Base-by-base conservation (phyloP, 1,140 invertebrate species). In the Caligus rogercresseyi region DNA sequence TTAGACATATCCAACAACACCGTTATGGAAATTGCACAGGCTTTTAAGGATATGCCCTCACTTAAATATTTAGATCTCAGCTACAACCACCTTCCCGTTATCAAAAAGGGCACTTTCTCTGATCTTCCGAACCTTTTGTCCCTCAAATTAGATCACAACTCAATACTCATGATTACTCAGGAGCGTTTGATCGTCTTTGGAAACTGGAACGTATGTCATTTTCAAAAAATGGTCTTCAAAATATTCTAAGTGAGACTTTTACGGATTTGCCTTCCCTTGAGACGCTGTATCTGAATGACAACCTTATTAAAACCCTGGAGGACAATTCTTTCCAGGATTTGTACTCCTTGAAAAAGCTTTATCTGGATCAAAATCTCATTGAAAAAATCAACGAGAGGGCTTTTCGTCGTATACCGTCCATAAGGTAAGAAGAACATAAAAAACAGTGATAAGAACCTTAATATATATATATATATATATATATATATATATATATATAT, bases 21-120 rank as follows among this genome's bases (percentile, higher is more conserved):
- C 14, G 64, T 69, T 14, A 64, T 65, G 13, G 52, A 65, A 18
- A 26, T 69, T 1, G 64, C 64, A 3, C 53, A 65, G 0, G 63
- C 62, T 15, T 51, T 69, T n/a, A 52, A 21, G 60, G 80, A 81
- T 51, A 72, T 91, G 24, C 76, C 79, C 0, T 81, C 81, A 67
- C 72, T 94, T 64, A 78, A 80, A 60, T 63, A 58, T n/a, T 65
- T 70, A 20, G 62, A 68, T 25, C 52, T 70, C 16, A 64, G 67
- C 23, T 65, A 67, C 67, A 90, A 89, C 70, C 77, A 80, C 0
- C 68, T 89, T n/a, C 78, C 80, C 58, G 72, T 79, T 43, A 67
- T 89, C 26, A 83, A 87, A 64, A 77, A 80, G 20, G 78, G 78
- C 1, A 78, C 81, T 0, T 83, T 90, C 54, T 76, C 78, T 43